Evolutionary conservation across 1,140 invertebrate genomes (phyloP), one percentile per base, ranked within the genome.

Genomic region (Eueides isabella): DNA sequence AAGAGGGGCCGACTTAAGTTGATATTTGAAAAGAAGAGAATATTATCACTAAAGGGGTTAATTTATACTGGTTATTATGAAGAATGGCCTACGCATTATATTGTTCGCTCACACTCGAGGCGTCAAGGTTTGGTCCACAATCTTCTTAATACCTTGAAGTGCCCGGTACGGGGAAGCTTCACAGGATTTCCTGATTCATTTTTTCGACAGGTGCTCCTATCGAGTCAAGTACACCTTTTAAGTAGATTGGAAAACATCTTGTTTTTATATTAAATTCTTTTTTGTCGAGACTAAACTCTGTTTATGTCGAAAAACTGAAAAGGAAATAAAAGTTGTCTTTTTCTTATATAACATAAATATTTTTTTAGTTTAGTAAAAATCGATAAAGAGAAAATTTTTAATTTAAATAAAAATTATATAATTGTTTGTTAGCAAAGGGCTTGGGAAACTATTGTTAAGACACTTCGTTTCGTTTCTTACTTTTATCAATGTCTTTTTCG

Each of bases 121-220:
- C 80, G 86, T 77, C 81, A 90, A 90, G 85, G 85, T 85, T 86
- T 85, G 80, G 78, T 82, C 81, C 83, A 79, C 79, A 91, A 89
- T 89, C 85, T 83, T 81, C 84, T 85, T 84, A 87, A 87, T 87
- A 84, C 81, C 77, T 81, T 86, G 80, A 85, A 90, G 87, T 80
- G 77, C 72, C 81, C 85, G 80, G 76, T 77, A 69, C 65, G 71
- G 38, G 68, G 67, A 44, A 26, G 19, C 23, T 55, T 55, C 48
- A 26, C 19, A 55, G 70, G 75, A 55, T 63, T 77, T 75, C 74
- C 64, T 69, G 30, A 75, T 72, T 73, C 81, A 80, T 87, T 90
- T 87, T 89, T 87, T 81, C 77, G 83, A 84, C 85, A 90, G 83
- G 80, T 87, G 80, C 78, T 79, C 68, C 71, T 65, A 70, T 65